A percentile compares a stretch with the other conserved stretches of the same genome.
These are phyloP conservation scores for Meandrusa payeni DNA, from an alignment of 2,888 invertebrate genomes.

Conservation along the genomic window DNA sequence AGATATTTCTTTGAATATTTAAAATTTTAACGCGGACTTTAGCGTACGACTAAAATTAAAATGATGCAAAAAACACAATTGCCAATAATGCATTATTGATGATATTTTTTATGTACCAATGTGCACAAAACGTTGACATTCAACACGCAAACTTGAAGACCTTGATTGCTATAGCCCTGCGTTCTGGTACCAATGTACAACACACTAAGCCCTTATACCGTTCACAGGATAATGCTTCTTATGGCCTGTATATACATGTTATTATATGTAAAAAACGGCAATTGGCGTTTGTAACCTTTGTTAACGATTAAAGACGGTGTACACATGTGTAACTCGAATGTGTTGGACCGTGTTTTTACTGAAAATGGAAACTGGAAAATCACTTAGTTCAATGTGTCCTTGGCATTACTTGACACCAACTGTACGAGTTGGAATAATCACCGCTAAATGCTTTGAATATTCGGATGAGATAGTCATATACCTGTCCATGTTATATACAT, in stretches of 20 bases:
- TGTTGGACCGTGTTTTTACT: slow-evolving; percentile 67
- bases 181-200: slow-evolving; percentile 32
- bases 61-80: slow-evolving; percentile 29
- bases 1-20: slow-evolving; percentile 26
- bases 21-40: slow-evolving; percentile 22
- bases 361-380: slow-evolving; percentile 79
- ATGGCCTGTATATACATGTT: slow-evolving; percentile 24
- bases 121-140: slow-evolving; percentile 73
- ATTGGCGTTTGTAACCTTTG: not conserved
- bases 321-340: slow-evolving; percentile 44
- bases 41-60: slow-evolving; percentile 28
- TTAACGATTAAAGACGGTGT: slow-evolving; percentile 23
- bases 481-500: too few relatives aligned
- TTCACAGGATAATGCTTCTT: slow-evolving; percentile 34
- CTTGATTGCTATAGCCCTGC: slow-evolving; percentile 64
- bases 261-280: not conserved
- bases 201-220: slow-evolving; percentile 31
- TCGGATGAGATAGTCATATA: not conserved
- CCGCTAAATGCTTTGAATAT: slow-evolving; percentile 17
- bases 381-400: slow-evolving; percentile 54
- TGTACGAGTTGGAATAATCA: slow-evolving; percentile 31
- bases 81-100: slow-evolving; percentile 35
- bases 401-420: slow-evolving; percentile 58
- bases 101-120: slow-evolving; percentile 43
- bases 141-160: slow-evolving; percentile 67